phyloP scores from a whole-genome alignment of 2,888 invertebrate genomes.

The Parapristionchus giblindavisi region DNA sequence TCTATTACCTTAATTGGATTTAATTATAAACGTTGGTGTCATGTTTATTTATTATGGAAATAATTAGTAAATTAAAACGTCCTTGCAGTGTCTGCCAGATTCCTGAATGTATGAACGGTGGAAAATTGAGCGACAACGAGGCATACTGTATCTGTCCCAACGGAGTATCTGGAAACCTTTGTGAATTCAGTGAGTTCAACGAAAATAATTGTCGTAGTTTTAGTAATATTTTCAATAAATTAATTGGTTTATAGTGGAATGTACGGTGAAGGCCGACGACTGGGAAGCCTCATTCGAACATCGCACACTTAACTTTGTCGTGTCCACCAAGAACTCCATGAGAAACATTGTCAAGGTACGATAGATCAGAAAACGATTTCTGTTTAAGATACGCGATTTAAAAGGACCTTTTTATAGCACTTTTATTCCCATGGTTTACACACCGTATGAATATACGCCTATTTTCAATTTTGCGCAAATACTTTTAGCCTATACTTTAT shows the following conservation, averaged over 20 bases:
- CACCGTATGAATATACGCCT: too few species aligned
- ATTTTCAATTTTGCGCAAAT: too few species aligned
- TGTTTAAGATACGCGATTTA: too few species aligned
- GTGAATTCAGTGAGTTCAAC: conserved; percentile 51
- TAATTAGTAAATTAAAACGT: not conserved
- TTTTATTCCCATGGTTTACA: too few species aligned
- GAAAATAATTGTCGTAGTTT: not conserved
- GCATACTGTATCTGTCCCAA: conserved; percentile 53
- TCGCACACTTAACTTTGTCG: conserved; percentile 53
- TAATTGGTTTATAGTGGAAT: conserved; percentile 47
- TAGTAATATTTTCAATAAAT: not conserved
- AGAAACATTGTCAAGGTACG: conserved; percentile 34
- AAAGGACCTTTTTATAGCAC: too few species aligned
- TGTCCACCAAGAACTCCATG: conserved; percentile 57
- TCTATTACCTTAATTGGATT: not conserved
- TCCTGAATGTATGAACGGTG: conserved; percentile 57
- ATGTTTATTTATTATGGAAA: not conserved
- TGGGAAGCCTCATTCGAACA: conserved; percentile 49
- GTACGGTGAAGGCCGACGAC: conserved; percentile 47
- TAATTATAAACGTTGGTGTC: too few species aligned
- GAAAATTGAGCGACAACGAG: conserved; percentile 35
- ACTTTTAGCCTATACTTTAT: too few species aligned
- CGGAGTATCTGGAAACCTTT: conserved; percentile 56
- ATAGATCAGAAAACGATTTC: too few species aligned
- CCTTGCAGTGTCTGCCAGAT: conserved; percentile 45